Conservation (phyloP, 2,888 invertebrate genomes). For the Hyposoter dolosus region DNA sequence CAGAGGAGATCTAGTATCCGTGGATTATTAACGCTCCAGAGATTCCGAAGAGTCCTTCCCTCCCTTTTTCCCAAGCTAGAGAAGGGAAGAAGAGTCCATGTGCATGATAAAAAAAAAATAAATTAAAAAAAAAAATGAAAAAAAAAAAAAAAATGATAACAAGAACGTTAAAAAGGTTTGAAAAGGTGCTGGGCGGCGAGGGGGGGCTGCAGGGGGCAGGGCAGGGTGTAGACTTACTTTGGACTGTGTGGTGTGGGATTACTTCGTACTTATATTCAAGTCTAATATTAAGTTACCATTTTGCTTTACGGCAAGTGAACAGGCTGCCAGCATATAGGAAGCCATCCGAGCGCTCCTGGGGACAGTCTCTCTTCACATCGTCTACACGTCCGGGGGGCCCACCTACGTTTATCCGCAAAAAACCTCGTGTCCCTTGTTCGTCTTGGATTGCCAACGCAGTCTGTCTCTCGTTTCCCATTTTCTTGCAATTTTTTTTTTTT, state of each 20-base stretch:
- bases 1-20: conserved; percentile 81
- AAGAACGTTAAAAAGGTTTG: conserved; percentile 42
- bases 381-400: conserved; percentile 79
- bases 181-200: conserved; percentile 70
- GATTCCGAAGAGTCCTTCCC: conserved; percentile 35
- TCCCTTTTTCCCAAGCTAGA: conserved; percentile 50
- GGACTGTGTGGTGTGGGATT: conserved; percentile 83
- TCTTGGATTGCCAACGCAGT: conserved; percentile 37
- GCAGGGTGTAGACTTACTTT: conserved; percentile 84
- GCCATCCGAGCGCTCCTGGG: conserved; percentile 83
- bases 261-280: conserved; percentile 84
- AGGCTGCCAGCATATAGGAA: conserved; percentile 85
- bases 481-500: neutral
- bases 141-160: neutral
- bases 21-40: conserved; percentile 77
- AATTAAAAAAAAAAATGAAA: conserved; percentile 18
- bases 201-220: conserved; percentile 70
- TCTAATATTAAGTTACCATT: conserved; percentile 84
- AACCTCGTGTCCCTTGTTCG: conserved; percentile 40
- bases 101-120: conserved; percentile 23
- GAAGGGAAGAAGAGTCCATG: conserved; percentile 35
- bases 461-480: neutral
- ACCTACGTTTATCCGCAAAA: conserved; percentile 74
- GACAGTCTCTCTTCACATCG: conserved; percentile 80
- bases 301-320: conserved; percentile 85